Evolutionary conservation across 1,140 invertebrate species (phyloP).

Genomic region (Venturia canescens): DNA sequence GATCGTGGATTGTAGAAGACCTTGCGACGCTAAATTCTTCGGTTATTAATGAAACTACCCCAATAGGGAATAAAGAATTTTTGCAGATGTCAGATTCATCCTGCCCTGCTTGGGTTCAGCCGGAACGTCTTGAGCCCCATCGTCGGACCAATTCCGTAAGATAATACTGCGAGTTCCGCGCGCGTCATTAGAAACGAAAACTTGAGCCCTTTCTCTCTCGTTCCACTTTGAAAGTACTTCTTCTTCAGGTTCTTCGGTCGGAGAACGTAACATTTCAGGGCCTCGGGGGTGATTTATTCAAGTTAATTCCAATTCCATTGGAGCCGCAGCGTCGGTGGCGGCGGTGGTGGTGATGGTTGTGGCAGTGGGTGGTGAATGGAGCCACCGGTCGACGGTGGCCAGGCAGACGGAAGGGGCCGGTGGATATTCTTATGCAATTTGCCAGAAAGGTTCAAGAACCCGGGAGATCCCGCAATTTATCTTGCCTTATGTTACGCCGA

Average conservation of each 20-base stretch:
- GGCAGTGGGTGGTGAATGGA: constrained; percentile 49
- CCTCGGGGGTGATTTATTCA: constrained; percentile 75
- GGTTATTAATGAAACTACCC: neutral
- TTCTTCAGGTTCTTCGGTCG: constrained; percentile 16
- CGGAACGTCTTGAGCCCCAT: constrained; percentile 5
- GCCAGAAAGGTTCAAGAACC: constrained; percentile 79
- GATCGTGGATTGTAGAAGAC: no score
- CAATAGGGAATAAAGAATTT: neutral
- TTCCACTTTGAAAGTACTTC: neutral
- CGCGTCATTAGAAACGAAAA: constrained; percentile 64
- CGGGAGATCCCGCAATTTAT: constrained; percentile 78
- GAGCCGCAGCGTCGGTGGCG: constrained; percentile 70
- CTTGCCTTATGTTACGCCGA: constrained; percentile 79
- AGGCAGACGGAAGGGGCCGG: constrained; percentile 57
- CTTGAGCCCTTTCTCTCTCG: constrained; percentile 66
- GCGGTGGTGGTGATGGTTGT: constrained; percentile 55
- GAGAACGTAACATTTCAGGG: constrained; percentile 48
- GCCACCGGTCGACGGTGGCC: constrained; percentile 43
- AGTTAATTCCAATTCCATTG: constrained; percentile 79
- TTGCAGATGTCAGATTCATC: neutral
- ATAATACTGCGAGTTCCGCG: no score
- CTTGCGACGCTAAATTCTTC: no score
- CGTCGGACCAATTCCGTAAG: neutral
- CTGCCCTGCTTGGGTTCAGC: neutral
- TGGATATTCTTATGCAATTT: constrained; percentile 79